phyloP scores from a whole-genome alignment of 2,888 invertebrate genomes.

The Anthophora plumipes region DNA sequence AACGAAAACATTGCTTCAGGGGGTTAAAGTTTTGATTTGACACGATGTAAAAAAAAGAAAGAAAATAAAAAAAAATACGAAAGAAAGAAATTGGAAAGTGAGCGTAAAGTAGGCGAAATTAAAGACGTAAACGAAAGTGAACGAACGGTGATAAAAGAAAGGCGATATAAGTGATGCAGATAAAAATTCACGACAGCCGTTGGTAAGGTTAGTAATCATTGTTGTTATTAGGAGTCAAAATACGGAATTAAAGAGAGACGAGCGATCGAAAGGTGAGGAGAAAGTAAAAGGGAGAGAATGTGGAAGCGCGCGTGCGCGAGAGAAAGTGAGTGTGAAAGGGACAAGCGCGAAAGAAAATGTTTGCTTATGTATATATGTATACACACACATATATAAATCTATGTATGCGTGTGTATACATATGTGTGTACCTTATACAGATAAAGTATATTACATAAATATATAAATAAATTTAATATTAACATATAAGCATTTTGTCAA shows the following conservation, averaged over 20 bases:
- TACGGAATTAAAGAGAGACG: constrained; percentile 45
- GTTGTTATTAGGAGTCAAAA: constrained; percentile 65
- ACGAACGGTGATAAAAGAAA: constrained; percentile 15
- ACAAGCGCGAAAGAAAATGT: constrained; percentile 69
- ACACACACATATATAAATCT: no score
- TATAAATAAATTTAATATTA: constrained; percentile 77
- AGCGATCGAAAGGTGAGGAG: constrained; percentile 18
- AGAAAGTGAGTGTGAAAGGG: constrained; percentile 46
- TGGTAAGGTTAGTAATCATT: constrained; percentile 64
- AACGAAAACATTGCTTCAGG: constrained; percentile 54
- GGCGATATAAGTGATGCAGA: constrained; percentile 40
- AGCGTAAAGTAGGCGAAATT: constrained; percentile 25
- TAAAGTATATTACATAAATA: constrained; percentile 77
- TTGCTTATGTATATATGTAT: constrained; percentile 77
- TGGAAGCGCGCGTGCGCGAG: constrained; percentile 12
- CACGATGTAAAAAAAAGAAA: constrained; percentile 44
- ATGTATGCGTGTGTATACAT: no score
- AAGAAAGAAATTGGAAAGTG: constrained; percentile 27
- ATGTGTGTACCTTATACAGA: constrained; percentile 64
- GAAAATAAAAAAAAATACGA: constrained; percentile 25
- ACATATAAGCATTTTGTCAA: constrained; percentile 75
- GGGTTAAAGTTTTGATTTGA: constrained; percentile 69
- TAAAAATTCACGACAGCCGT: constrained; percentile 39
- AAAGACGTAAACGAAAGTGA: constrained; percentile 1
- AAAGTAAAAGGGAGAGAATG: constrained; percentile 39